These are phyloP conservation scores for Drosophila meridiana DNA, from an alignment of 2,888 invertebrate species.

Conservation along the genomic window DNA sequence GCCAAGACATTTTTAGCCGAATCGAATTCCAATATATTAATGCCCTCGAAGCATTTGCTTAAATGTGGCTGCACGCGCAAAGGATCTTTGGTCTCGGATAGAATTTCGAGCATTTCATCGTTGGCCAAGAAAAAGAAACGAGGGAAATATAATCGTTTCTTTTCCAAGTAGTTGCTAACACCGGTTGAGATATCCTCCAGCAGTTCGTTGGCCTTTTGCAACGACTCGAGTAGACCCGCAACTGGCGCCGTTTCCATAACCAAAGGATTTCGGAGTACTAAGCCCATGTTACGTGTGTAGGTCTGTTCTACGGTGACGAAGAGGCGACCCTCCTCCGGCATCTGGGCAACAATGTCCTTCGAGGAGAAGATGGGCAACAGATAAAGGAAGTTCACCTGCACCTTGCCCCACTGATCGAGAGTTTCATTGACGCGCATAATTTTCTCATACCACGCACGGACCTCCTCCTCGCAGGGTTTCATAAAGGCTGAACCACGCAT, in stretches of 20 bases:
- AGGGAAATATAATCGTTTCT: slow-evolving; percentile 88
- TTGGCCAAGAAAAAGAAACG: slow-evolving; percentile 92
- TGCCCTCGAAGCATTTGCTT: slow-evolving; percentile 90
- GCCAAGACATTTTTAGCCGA: slow-evolving; percentile 86
- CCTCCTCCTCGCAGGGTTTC: slow-evolving; percentile 87
- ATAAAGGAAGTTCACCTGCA: slow-evolving; percentile 89
- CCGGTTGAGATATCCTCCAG: slow-evolving; percentile 88
- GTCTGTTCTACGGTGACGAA: slow-evolving; percentile 86
- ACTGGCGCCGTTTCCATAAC: slow-evolving; percentile 86
- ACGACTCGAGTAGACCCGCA: slow-evolving; percentile 89
- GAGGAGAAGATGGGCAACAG: slow-evolving; percentile 89
- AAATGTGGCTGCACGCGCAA: slow-evolving; percentile 87
- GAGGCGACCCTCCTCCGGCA: slow-evolving; percentile 88
- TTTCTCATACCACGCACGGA: slow-evolving; percentile 87
- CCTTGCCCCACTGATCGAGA: slow-evolving; percentile 88
- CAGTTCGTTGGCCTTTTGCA: slow-evolving; percentile 87
- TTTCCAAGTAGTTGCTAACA: slow-evolving; percentile 88
- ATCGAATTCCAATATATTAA: slow-evolving; percentile 86
- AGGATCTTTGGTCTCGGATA: slow-evolving; percentile 89
- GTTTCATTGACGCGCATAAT: slow-evolving; percentile 86
- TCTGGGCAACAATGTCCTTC: slow-evolving; percentile 88
- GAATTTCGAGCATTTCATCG: slow-evolving; percentile 90
- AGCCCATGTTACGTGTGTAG: slow-evolving; percentile 85
- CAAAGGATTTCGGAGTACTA: slow-evolving; percentile 81
- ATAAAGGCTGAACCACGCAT: slow-evolving; percentile 91